These are phyloP conservation scores for Triops longicaudatus DNA, from an alignment of 1,140 invertebrate species.

Conservation along the genomic window DNA sequence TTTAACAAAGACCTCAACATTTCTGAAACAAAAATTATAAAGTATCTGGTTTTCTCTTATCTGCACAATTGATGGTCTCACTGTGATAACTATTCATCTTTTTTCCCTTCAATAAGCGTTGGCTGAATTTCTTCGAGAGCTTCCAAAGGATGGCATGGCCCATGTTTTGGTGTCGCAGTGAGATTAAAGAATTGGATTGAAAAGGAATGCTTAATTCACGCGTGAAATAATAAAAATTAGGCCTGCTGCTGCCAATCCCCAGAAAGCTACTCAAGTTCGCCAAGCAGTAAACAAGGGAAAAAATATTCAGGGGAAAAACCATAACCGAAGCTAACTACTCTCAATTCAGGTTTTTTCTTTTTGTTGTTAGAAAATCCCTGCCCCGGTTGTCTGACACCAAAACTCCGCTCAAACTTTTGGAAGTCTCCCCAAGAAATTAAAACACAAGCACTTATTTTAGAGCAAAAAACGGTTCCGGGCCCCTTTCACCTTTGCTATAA, in stretches of 20 bases:
- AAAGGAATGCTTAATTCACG: not conserved
- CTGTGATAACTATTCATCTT: not conserved
- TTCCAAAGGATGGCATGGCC: conserved; percentile 22
- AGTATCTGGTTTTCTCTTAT: not conserved
- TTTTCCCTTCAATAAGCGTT: conserved; percentile 18
- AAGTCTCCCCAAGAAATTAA: not conserved
- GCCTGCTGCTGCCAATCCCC: conserved; percentile 4
- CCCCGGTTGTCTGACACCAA: conserved; percentile 3
- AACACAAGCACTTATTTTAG: not conserved
- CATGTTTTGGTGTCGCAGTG: conserved; percentile 27
- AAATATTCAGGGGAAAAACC: not conserved
- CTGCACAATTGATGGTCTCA: not conserved
- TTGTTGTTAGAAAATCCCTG: not conserved
- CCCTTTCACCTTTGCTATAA: not conserved
- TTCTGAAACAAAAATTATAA: too few relatives aligned
- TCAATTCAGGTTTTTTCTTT: too few relatives aligned
- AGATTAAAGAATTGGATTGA: conserved; percentile 19
- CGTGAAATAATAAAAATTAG: not conserved
- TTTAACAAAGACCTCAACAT: too few relatives aligned
- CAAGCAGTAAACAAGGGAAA: conserved; percentile 10
- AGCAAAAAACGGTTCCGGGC: not conserved
- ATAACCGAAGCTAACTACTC: conserved; percentile 17
- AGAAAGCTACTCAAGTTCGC: conserved; percentile 1
- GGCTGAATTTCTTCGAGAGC: conserved; percentile 27
- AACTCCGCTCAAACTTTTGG: conserved; percentile 1